These are phyloP conservation scores for Epinotia demarniana DNA, from an alignment of 2,888 invertebrate genomes.

Conservation along the genomic window DNA sequence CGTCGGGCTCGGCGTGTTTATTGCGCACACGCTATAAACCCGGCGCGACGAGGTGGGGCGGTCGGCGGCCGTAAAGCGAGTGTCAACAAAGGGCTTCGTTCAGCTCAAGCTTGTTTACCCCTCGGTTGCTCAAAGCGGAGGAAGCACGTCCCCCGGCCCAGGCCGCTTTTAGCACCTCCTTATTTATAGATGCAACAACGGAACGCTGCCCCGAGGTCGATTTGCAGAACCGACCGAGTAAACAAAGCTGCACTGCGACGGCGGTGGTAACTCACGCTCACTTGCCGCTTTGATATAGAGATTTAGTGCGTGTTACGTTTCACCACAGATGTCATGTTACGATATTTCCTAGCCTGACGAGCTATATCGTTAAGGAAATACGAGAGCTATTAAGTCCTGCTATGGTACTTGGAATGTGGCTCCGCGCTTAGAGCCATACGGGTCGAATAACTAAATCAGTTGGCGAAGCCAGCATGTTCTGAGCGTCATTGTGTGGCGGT, in stretches of 20 bases:
- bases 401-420: slow-evolving; percentile 39
- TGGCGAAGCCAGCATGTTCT: slow-evolving; percentile 34
- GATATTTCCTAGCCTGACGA: slow-evolving; percentile 32
- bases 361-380: slow-evolving; percentile 39
- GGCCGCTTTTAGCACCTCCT: slow-evolving; percentile 84
- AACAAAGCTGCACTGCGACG: slow-evolving; percentile 68
- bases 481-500: slow-evolving; percentile 58
- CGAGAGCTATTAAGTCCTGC: slow-evolving; percentile 26
- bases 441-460: slow-evolving; percentile 38
- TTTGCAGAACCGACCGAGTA: slow-evolving; percentile 78
- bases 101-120: slow-evolving; percentile 76
- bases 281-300: slow-evolving; percentile 23
- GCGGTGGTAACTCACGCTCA: slow-evolving; percentile 33
- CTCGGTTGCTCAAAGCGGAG: slow-evolving; percentile 80
- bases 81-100: slow-evolving; percentile 81
- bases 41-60: slow-evolving; percentile 59
- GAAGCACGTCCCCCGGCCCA: slow-evolving; percentile 80
- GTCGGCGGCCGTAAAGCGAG: slow-evolving; percentile 72
- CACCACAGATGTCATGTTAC: slow-evolving; percentile 22
- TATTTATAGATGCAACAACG: slow-evolving; percentile 81
- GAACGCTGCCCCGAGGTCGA: slow-evolving; percentile 69
- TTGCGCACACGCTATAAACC: slow-evolving; percentile 67
- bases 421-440: slow-evolving; percentile 30
- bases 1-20: slow-evolving; percentile 62
- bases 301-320: slow-evolving; percentile 27